A percentile compares a stretch with the other conserved stretches of the same genome.
Evolutionary conservation across 2,113 vertebrate species (phyloP).

Genomic region (Varanus salvator): DNA sequence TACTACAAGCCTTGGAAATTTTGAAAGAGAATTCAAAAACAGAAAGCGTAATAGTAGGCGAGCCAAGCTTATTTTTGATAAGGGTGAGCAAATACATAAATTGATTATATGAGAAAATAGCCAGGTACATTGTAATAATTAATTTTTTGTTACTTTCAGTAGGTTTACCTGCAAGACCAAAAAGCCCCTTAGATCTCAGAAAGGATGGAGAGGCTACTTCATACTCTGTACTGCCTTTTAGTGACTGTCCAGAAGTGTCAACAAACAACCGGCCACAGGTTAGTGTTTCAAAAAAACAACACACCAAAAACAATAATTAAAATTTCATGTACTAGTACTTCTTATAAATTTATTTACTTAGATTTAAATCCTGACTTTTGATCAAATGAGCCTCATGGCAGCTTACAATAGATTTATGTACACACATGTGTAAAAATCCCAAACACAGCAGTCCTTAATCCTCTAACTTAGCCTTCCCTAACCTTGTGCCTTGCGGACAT

Average conservation of each 20-base stretch:
- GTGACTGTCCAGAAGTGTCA: conserved; percentile 89
- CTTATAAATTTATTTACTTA: not conserved
- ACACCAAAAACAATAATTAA: conserved; percentile 3
- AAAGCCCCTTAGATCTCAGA: conserved; percentile 92
- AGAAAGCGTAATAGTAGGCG: conserved; percentile 93
- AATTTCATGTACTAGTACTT: not conserved
- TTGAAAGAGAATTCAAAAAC: conserved; percentile 95
- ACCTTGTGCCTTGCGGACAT: too few relatives aligned
- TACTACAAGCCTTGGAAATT: conserved; percentile 93
- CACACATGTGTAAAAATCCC: too few relatives aligned
- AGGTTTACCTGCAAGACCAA: conserved; percentile 93
- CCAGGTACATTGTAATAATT: conserved; percentile 30
- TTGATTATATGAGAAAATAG: not conserved
- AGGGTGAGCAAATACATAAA: conserved; percentile 79
- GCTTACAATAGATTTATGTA: not conserved
- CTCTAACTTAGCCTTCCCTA: not conserved
- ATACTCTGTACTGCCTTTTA: conserved; percentile 92
- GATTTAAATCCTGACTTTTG: not conserved
- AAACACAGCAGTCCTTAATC: not conserved
- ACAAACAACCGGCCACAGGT: conserved; percentile 88
- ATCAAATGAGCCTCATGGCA: not conserved
- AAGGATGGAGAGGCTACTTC: conserved; percentile 91
- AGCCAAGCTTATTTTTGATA: conserved; percentile 95
- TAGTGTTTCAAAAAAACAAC: conserved; percentile 23
- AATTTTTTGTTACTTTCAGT: conserved; percentile 71